Evolutionary conservation across 1,140 invertebrate species (phyloP), one percentile per base, ranked within the genome.

Genomic region (Macrocentrus cingulum): DNA sequence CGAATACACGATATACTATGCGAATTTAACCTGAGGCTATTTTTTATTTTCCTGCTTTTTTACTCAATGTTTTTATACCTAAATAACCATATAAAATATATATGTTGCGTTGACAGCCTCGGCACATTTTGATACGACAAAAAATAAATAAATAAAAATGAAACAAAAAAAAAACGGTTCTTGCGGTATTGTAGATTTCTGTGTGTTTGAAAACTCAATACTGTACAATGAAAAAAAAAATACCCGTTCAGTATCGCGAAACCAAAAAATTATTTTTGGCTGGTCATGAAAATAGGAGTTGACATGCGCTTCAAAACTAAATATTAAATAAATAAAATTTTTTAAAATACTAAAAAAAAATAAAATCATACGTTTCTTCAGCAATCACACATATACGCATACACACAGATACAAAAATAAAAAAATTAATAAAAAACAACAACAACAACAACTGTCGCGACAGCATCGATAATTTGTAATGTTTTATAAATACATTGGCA

Each of bases 401-500:
- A n/a, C n/a, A n/a, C n/a, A n/a, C n/a, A n/a, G n/a, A n/a, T n/a
- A n/a, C n/a, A 25, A 59, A 34, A 44, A 29, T 39, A 15, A 1
- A 25, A 39, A 49, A 18, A 46, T 49, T 46, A 53, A 53, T 6
- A 25, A 32, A 13, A 13, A 22, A n/a, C 18, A 53, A 56, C 32
- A 18, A 29, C 50, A 32, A 58, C 13, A 25, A 5, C n/a, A 60
- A 60, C 49, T 56, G 53, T 55, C 54, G 59, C 59, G 48, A 55
- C 42, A 50, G 51, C 58, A 60, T 63, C 55, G 37, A 66, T 67
- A 60, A 65, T 70, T 72, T 72, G 59, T 72, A 71, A 70, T 62
- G 44, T 71, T 75, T 76, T 69, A 69, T 72, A 75, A 70, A 66
- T 69, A 69, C 70, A 76, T 76, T 76, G 74, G 72, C 74, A 76